Percentiles rank a stretch among this genome's conserved stretches.
phyloP scores from a whole-genome alignment of 1,140 invertebrate species.

The Argopecten irradians region DNA sequence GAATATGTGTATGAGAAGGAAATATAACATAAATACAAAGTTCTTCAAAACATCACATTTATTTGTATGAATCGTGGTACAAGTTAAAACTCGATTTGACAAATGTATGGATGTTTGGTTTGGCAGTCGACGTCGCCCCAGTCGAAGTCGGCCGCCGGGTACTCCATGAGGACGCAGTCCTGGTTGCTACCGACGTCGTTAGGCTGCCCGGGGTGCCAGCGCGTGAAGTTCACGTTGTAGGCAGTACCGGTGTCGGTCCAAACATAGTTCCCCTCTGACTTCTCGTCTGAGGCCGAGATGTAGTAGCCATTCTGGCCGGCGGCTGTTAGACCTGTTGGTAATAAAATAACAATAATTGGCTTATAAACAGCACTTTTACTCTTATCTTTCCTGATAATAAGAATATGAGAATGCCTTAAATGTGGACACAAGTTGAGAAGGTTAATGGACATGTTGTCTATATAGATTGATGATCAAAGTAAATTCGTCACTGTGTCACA shows the following conservation, averaged over 20 bases:
- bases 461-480: too few species aligned
- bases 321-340: constrained; percentile 45
- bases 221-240: constrained; percentile 49
- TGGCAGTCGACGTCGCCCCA: constrained; percentile 65
- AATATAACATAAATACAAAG: background rate
- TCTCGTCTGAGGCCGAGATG: constrained; percentile 57
- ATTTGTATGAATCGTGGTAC: background rate
- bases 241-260: constrained; percentile 60
- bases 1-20: too few species aligned
- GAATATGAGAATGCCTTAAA: background rate
- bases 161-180: constrained; percentile 62
- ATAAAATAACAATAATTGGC: background rate
- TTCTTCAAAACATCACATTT: background rate
- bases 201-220: constrained; percentile 64
- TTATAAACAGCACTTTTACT: background rate
- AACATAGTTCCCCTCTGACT: constrained; percentile 46
- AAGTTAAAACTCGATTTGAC: constrained; percentile 54
- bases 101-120: constrained; percentile 62
- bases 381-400: background rate
- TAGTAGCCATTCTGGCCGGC: constrained; percentile 58
- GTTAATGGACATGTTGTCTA: background rate
- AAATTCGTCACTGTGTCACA: too few species aligned
- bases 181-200: constrained; percentile 62
- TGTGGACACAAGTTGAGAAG: background rate
- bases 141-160: constrained; percentile 55